phyloP scores from a whole-genome alignment of 2,888 invertebrate genomes.

The Chrysolina haemoptera region DNA sequence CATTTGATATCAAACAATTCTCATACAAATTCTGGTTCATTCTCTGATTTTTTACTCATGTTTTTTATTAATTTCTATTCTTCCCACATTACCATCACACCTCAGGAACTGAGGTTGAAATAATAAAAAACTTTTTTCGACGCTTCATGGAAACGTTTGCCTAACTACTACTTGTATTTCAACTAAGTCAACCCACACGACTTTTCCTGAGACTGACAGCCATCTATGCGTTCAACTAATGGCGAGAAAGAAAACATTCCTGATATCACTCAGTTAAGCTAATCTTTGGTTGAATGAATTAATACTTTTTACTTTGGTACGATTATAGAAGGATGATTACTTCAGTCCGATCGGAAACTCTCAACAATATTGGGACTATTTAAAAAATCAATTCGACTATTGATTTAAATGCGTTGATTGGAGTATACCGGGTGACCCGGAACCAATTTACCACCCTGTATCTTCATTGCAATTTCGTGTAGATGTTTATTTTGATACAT shows the following conservation, averaged over 20 bases:
- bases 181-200: conserved; percentile 66
- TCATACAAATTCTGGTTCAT: too few relatives aligned
- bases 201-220: conserved; percentile 55
- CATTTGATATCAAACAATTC: too few relatives aligned
- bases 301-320: conserved; percentile 47
- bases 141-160: conserved; percentile 66
- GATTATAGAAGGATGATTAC: background rate
- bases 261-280: conserved; percentile 28
- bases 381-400: background rate
- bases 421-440: background rate
- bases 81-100: conserved; percentile 29
- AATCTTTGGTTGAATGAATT: conserved; percentile 43
- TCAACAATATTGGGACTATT: background rate
- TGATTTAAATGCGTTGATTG: background rate
- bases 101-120: conserved; percentile 59
- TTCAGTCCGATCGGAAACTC: background rate
- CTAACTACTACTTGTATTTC: conserved; percentile 65
- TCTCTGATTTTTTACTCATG: too few relatives aligned
- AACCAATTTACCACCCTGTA: too few relatives aligned
- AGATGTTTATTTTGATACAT: too few relatives aligned
- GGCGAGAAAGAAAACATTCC: background rate
- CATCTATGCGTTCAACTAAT: conserved; percentile 37
- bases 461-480: too few relatives aligned
- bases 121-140: conserved; percentile 60
- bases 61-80: too few relatives aligned